Evolutionary conservation across 30 jellyfish, hydroid and myxozoan species (phyloP).

Genomic region (Hydractinia echinata): DNA sequence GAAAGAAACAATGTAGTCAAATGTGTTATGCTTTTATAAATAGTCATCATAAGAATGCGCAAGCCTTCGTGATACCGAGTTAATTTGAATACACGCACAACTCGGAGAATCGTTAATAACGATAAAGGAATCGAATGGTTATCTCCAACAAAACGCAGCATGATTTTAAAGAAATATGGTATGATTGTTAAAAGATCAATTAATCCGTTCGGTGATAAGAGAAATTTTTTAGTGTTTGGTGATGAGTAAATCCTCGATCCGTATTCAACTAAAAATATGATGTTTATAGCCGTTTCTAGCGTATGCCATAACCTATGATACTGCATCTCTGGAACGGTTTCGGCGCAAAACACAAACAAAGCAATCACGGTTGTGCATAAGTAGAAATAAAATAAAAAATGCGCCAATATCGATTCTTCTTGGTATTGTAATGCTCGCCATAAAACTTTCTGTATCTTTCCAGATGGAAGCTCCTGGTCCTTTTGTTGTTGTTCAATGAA

Average conservation of each 20-base stretch:
- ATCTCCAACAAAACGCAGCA: slow-evolving; percentile 7
- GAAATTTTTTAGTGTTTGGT: slow-evolving; percentile 38
- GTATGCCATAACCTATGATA: slow-evolving; percentile 35
- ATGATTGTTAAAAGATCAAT: slow-evolving; percentile 46
- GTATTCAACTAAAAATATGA: slow-evolving; percentile 60
- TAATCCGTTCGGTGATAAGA: slow-evolving; percentile 52
- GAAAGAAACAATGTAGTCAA: slow-evolving; percentile 44
- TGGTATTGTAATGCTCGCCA: slow-evolving; percentile 50
- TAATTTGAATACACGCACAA: slow-evolving; percentile 70
- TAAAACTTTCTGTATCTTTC: slow-evolving; percentile 14
- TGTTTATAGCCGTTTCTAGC: slow-evolving; percentile 40
- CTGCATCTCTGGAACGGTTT: slow-evolving; percentile 35
- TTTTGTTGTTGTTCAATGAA: slow-evolving; percentile 5
- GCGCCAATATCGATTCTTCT: slow-evolving; percentile 24
- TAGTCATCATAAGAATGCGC: slow-evolving; percentile 52
- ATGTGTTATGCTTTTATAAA: slow-evolving; percentile 59
- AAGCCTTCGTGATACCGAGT: slow-evolving; percentile 66
- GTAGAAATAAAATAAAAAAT: slow-evolving; percentile 32
- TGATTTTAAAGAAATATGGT: slow-evolving; percentile 32
- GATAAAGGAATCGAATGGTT: neutral
- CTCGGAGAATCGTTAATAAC: slow-evolving; percentile 25
- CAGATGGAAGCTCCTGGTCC: slow-evolving; percentile 34
- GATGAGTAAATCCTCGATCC: slow-evolving; percentile 40
- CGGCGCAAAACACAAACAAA: slow-evolving; percentile 55
- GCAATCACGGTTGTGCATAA: slow-evolving; percentile 36